Percentiles rank a stretch among this genome's conserved stretches.
Evolutionary conservation across 2,888 invertebrate species (phyloP).

Genomic region (Chloromyia formosa): DNA sequence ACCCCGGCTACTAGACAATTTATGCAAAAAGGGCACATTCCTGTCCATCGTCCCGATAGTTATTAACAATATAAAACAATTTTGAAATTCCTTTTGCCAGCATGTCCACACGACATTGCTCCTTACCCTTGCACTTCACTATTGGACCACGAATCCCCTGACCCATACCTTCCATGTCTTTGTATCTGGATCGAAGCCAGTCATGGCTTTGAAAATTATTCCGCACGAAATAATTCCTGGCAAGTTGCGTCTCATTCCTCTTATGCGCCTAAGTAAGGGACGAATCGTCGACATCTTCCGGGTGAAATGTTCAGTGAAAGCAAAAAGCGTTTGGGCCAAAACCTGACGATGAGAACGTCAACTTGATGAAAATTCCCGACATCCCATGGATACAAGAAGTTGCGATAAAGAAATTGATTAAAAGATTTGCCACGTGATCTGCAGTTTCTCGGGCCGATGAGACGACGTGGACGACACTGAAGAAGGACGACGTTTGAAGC

Average conservation of each 20-base stretch:
- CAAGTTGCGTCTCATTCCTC: slow-evolving; percentile 18
- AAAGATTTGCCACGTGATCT: slow-evolving; percentile 45
- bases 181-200: slow-evolving; percentile 36
- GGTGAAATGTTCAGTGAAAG: slow-evolving; percentile 1
- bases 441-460: background rate
- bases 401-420: slow-evolving; percentile 45
- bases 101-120: too few relatives aligned
- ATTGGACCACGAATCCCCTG: background rate
- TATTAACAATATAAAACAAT: too few relatives aligned
- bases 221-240: slow-evolving; percentile 42
- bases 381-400: slow-evolving; percentile 37
- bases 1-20: too few relatives aligned
- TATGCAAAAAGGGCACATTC: too few relatives aligned
- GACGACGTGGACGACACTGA: too few relatives aligned
- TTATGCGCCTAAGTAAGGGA: background rate
- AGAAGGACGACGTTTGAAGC: background rate
- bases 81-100: too few relatives aligned
- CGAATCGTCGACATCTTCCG: slow-evolving; percentile 9
- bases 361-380: slow-evolving; percentile 37
- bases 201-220: slow-evolving; percentile 41
- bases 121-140: background rate
- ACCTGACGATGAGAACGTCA: slow-evolving; percentile 22
- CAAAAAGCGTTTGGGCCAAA: background rate
- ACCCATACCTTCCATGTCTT: background rate
- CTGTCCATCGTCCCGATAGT: too few relatives aligned